Base-by-base conservation (phyloP, 2,113 vertebrate genomes). In the Cyprinodon tularosa region DNA sequence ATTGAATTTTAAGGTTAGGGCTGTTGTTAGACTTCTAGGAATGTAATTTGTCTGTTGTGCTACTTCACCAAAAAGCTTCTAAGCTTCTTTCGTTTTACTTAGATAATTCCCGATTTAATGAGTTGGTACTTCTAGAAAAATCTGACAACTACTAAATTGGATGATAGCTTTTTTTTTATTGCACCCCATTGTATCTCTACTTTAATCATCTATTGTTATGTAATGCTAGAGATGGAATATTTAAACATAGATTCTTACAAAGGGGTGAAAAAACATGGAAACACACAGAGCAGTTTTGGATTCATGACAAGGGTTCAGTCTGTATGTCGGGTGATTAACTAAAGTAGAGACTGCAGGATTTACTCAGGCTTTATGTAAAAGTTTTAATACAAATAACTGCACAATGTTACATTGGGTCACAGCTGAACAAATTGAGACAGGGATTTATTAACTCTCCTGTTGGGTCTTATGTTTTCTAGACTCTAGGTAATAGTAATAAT, bases 401-500 rank as follows among this genome's bases (percentile, higher is more conserved):
- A 47, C 13, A 4, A 66, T 13, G 20, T 36, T 45, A 12, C 64
- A 66, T 47, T 8, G 42, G 17, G 61, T 62, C 37, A 13, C 38
- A 65, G 2, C 12, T 17, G 39, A 42, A n/a, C 20, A n/a, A 42
- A 42, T 3, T n/a, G 37, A 8, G 37, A 22, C 8, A 22, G 12
- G 8, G 7, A 48, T 14, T 36, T 48, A 48, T 36, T 8, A 15
- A 48, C 12, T 8, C 45, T 8, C 44, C 12, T 4, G 0, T 57
- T 53, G 48, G 37, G 37, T 69, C n/a, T 44, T 47, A 17, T 1
- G n/a, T 45, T 42, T 38, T 39, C 40, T 47, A 40, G n/a, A 72
- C 17, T 76, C 61, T 8, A 15, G 47, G 14, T 36, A 76, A 15
- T 38, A 78, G 76, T 64, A 45, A 59, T 29, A 17, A 66, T 59